These are phyloP conservation scores for Psittacula echo DNA, from an alignment of 2,797 vertebrate species.

Conservation along the genomic window DNA sequence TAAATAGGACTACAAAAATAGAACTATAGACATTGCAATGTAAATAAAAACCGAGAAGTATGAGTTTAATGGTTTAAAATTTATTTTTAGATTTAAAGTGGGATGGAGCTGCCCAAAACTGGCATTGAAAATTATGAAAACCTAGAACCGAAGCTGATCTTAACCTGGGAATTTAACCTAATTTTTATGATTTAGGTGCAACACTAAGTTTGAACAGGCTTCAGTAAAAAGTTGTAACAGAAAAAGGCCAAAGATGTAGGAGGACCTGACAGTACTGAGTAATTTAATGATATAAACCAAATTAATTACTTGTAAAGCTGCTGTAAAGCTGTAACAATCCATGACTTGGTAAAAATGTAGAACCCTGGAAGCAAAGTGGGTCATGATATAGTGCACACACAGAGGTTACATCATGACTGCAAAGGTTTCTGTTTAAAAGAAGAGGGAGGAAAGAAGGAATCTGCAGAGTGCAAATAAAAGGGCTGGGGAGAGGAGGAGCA, in stretches of 20 bases:
- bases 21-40: not conserved
- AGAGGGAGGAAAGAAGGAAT: not conserved
- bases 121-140: not conserved
- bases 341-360: not conserved
- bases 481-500: not conserved
- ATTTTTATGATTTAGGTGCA: not conserved
- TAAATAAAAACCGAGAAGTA: not conserved
- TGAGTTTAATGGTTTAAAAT: not conserved
- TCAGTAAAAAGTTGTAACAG: not conserved
- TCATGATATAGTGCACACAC: not conserved
- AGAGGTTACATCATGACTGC: not conserved
- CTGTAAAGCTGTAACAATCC: not conserved
- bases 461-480: not conserved
- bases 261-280: not conserved
- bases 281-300: not conserved
- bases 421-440: not conserved
- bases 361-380: not conserved
- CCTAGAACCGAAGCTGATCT: not conserved
- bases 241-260: not conserved
- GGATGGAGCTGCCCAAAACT: not conserved
- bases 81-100: not conserved
- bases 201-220: not conserved
- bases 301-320: not conserved
- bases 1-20: not conserved
- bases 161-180: not conserved